These are phyloP conservation scores for Zygogramma bicolorata DNA, from an alignment of 2,888 invertebrate genomes.

Conservation along the genomic window DNA sequence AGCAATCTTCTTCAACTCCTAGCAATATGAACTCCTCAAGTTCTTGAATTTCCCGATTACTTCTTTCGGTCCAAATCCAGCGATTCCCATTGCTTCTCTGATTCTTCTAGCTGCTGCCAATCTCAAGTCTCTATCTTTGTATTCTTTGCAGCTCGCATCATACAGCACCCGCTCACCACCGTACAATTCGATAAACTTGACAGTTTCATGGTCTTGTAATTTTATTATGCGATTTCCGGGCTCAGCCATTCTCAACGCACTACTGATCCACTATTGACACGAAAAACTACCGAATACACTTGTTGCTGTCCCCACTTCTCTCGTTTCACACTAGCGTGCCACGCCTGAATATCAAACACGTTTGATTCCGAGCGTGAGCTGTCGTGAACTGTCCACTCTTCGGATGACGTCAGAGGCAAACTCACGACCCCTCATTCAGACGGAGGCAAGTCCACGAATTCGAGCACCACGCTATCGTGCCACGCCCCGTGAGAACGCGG, in stretches of 20 bases:
- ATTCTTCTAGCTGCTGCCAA: conserved; percentile 21
- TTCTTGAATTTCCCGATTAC: conserved; percentile 30
- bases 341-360: neutral
- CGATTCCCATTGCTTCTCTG: conserved; percentile 10
- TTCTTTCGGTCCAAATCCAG: conserved; percentile 15
- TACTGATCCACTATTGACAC: neutral
- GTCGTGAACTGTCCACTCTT: neutral
- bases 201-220: conserved; percentile 23
- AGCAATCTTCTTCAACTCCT: conserved; percentile 24
- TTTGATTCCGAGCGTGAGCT: neutral
- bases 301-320: neutral
- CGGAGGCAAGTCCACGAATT: neutral
- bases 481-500: neutral
- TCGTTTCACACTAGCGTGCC: neutral
- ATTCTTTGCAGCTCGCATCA: conserved; percentile 57
- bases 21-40: conserved; percentile 27
- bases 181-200: conserved; percentile 60
- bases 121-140: conserved; percentile 53
- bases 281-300: neutral
- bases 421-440: neutral
- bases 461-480: neutral
- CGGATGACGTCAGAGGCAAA: neutral
- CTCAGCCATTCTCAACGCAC: neutral
- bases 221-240: neutral
- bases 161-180: conserved; percentile 60